Base-by-base conservation (phyloP, 2,888 invertebrate species). In the Trileptium ribeirensis region DNA sequence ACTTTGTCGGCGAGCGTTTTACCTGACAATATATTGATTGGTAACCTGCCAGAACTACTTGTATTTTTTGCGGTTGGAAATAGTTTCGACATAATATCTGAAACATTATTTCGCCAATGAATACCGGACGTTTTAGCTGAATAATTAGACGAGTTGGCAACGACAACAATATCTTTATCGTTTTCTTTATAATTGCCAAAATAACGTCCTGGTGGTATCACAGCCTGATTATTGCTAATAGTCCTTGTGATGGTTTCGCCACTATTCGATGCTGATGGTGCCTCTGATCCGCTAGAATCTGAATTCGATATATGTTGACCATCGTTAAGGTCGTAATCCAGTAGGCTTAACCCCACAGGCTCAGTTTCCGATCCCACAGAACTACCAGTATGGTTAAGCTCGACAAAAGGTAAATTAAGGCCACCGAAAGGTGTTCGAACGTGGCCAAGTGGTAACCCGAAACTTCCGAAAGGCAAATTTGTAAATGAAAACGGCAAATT, bases 401-500 rank as follows among this genome's bases (percentile, higher is more conserved):
- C 82, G 31, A 74, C 40, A 24, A 82, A 75, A 24, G 82, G 79
- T 34, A 67, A 19, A 51, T 82, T 82, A 37, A 36, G 2, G 34
- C 67, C 70, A 0, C 80, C 78, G 29, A 82, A 74, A 33, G 82
- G 82, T 34, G 79, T 51, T 29, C 77, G 79, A 2, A 80, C 1
- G 38, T 82, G 79, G 1, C 82, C 79, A 31, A 82, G 31, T 24
- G 82, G 82, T 37, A 80, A 1, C 37, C 77, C 80, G 79, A 67
- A 70, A 38, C 31, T 51, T 3, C 75, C 37, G n/a, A 37, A 80
- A 39, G 82, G 82, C 67, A 82, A 36, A 38, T 82, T 82, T 1
- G 74, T 1, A 51, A 79, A 82, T 70, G 82, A 1, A 3, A 82
- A 39, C 8, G 82, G 82, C 24, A 80, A 51, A 34, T 82, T 82